Evolutionary conservation across 2,113 vertebrate species (phyloP).

Genomic region (Pseudorhombus dupliciocellatus): DNA sequence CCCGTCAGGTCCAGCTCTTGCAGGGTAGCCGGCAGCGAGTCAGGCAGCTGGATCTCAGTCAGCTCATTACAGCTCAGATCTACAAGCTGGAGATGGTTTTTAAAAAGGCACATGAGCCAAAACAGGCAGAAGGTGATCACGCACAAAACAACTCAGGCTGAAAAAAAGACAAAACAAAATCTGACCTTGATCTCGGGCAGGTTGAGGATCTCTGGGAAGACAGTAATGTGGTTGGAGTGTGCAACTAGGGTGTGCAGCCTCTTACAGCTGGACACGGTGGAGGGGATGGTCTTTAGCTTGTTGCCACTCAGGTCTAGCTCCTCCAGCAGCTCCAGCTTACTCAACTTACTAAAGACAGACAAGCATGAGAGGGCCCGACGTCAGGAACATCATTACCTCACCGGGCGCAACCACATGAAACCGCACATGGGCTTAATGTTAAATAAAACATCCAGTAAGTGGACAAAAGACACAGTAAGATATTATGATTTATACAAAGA

Average conservation of each 20-base stretch:
- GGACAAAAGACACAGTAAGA: not conserved
- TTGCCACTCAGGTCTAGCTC: constrained; percentile 96
- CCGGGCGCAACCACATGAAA: not conserved
- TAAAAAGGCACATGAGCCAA: constrained; percentile 19
- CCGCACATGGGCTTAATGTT: not conserved
- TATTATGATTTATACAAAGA: too few species aligned
- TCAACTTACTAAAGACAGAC: constrained; percentile 86
- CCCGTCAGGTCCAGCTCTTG: constrained; percentile 94
- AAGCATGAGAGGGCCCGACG: not conserved
- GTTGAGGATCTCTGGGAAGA: constrained; percentile 95
- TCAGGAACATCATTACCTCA: not conserved
- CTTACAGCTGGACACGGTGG: constrained; percentile 94
- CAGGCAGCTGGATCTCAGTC: constrained; percentile 92
- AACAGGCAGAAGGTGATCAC: constrained; percentile 1
- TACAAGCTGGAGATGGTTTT: constrained; percentile 84
- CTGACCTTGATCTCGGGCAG: constrained; percentile 95
- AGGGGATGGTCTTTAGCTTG: constrained; percentile 94
- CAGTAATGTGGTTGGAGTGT: constrained; percentile 93
- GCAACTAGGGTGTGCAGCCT: constrained; percentile 91
- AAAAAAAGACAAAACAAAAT: not conserved
- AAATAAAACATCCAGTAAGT: not conserved
- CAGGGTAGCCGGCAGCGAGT: constrained; percentile 87
- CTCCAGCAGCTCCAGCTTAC: constrained; percentile 92
- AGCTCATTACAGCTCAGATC: constrained; percentile 96
- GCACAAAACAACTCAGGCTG: not conserved